Evolutionary conservation across 2,888 invertebrate species (phyloP).

Genomic region (Epinotia nisella): DNA sequence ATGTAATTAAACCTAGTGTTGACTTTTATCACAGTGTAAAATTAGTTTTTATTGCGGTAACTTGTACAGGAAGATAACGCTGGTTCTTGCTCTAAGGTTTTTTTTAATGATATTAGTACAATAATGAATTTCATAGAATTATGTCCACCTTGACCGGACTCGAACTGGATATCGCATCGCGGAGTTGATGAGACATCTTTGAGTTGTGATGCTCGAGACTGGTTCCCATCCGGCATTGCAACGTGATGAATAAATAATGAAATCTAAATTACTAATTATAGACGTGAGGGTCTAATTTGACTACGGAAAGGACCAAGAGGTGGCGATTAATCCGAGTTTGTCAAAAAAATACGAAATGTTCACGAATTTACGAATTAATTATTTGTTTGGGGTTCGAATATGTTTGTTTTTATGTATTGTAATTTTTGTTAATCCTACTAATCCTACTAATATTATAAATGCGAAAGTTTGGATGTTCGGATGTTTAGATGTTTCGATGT

Average conservation of each 20-base stretch:
- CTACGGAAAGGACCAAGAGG: conserved; percentile 10
- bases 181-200: conserved; percentile 52
- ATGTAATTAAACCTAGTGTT: conserved; percentile 66
- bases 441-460: too few relatives aligned
- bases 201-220: conserved; percentile 58
- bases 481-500: too few relatives aligned
- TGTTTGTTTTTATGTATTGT: neutral
- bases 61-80: conserved; percentile 43
- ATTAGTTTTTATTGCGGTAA: conserved; percentile 52
- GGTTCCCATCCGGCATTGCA: conserved; percentile 64
- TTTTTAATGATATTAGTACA: neutral
- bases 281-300: conserved; percentile 55
- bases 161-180: conserved; percentile 53
- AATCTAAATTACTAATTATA: conserved; percentile 62
- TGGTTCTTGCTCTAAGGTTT: neutral
- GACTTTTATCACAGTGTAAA: conserved; percentile 52
- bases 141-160: conserved; percentile 58
- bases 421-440: too few relatives aligned
- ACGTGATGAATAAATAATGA: conserved; percentile 65
- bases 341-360: neutral
- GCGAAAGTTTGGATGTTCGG: too few relatives aligned
- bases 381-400: too few relatives aligned
- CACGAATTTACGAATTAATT: neutral
- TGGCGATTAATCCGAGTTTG: neutral
- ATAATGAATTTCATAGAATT: conserved; percentile 21